Base-by-base conservation (phyloP, 2,888 invertebrate genomes). In the Julus scandinavius region DNA sequence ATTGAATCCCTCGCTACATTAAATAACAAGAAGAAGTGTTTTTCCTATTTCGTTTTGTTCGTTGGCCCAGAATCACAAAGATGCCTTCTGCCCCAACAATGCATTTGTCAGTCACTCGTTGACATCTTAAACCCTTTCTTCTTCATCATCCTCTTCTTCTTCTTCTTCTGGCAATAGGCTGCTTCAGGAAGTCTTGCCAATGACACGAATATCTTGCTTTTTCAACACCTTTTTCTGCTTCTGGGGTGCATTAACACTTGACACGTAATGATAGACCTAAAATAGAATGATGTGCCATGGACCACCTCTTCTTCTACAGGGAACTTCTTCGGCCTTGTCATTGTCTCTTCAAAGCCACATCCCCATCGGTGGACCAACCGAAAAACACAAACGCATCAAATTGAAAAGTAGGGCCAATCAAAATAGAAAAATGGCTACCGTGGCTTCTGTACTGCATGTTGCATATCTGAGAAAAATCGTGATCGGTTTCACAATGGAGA, bases 101-200 rank as follows among this genome's bases (percentile, higher is more conserved):
- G 72, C 17, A 29, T 72, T 72, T 72, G 72, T 72, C 72, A 72
- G 72, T 72, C 72, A 72, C 72, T 72, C 72, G 72, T 72, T 72
- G 72, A 72, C 72, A 72, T 72, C 72, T 72, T 72, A 3, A 72
- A 72, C 72, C 72, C 72, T 29, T 72, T 72, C n/a, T n/a, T n/a
- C n/a, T n/a, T n/a, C n/a, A n/a, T n/a, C n/a, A n/a, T n/a, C n/a
- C n/a, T n/a, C n/a, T 15, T 6, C 54, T 54, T 54, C 15, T 54
- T 6, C 72, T 72, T 72, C 72, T 29, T 72, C 72, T n/a, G n/a
- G n/a, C n/a, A n/a, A 29, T 72, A 20, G 7, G 5, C 72, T 63
- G 17, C 63, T 72, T 72, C 72, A 72, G 72, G 72, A 72, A 72
- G 72, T 72, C 29, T 29, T 72, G 9, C 7, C 7, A 72, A 29